A percentile compares a stretch with the other conserved stretches of the same genome.
Evolutionary conservation across 2,888 invertebrate genomes (phyloP).

Genomic region (Plemyria rubiginata): DNA sequence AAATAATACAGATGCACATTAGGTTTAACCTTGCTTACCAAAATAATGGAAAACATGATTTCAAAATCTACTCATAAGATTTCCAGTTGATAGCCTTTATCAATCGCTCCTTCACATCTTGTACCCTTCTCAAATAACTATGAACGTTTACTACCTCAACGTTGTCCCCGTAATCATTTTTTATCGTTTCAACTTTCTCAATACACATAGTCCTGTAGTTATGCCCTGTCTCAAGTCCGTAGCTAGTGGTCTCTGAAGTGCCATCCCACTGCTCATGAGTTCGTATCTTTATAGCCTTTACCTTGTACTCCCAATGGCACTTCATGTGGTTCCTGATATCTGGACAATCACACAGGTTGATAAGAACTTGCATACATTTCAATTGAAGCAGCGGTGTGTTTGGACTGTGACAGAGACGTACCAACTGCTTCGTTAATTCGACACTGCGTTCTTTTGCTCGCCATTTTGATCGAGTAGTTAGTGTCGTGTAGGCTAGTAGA

Average conservation of each 20-base stretch:
- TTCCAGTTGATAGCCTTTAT: slow-evolving; percentile 65
- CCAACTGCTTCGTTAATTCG: slow-evolving; percentile 59
- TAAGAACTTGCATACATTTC: slow-evolving; percentile 64
- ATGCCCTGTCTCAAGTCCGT: slow-evolving; percentile 64
- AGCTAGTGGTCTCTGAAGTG: slow-evolving; percentile 60
- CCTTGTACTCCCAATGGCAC: slow-evolving; percentile 54
- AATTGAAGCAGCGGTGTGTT: slow-evolving; percentile 66
- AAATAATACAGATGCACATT: not conserved
- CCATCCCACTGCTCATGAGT: slow-evolving; percentile 72
- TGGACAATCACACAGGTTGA: slow-evolving; percentile 74
- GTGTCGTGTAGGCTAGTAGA: slow-evolving; percentile 65
- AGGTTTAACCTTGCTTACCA: not conserved
- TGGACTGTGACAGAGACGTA: slow-evolving; percentile 52
- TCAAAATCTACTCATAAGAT: slow-evolving; percentile 48
- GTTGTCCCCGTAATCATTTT: slow-evolving; percentile 64
- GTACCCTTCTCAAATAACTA: slow-evolving; percentile 60
- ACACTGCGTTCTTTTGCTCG: slow-evolving; percentile 64
- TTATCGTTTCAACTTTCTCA: slow-evolving; percentile 66
- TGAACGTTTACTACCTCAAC: slow-evolving; percentile 63
- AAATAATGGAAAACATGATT: not conserved
- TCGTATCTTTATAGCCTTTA: slow-evolving; percentile 55
- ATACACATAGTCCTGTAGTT: slow-evolving; percentile 72
- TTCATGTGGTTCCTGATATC: slow-evolving; percentile 68
- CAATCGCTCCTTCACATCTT: slow-evolving; percentile 56
- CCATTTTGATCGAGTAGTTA: slow-evolving; percentile 74